Evolutionary conservation across 1,140 invertebrate genomes (phyloP).

Genomic region (Neodiprion virginianus): DNA sequence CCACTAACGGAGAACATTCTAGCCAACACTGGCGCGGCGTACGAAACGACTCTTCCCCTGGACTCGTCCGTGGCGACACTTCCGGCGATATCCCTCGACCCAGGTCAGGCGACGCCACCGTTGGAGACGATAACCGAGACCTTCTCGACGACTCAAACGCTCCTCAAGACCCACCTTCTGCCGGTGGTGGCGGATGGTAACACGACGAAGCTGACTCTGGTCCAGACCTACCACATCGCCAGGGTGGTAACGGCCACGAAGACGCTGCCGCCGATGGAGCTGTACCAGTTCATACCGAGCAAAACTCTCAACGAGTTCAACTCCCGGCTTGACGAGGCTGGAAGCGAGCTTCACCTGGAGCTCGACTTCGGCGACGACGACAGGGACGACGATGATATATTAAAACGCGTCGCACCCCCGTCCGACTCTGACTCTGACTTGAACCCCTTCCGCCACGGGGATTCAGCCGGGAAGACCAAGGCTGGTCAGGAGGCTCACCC

Average conservation of each 20-base stretch:
- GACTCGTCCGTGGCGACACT: conserved; percentile 83
- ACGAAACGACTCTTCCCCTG: conserved; percentile 73
- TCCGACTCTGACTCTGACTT: conserved; percentile 72
- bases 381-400: conserved; percentile 72
- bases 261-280: conserved; percentile 84
- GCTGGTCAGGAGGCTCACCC: conserved; percentile 36
- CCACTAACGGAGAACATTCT: conserved; percentile 87
- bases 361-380: conserved; percentile 84
- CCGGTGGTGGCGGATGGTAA: conserved; percentile 78
- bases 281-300: conserved; percentile 85
- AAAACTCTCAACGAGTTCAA: conserved; percentile 90
- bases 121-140: conserved; percentile 89
- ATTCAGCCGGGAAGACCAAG: conserved; percentile 64
- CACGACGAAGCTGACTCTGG: conserved; percentile 78
- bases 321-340: conserved; percentile 84
- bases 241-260: conserved; percentile 86
- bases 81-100: conserved; percentile 77
- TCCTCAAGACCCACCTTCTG: conserved; percentile 86
- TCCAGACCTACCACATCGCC: conserved; percentile 88
- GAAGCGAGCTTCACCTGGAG: conserved; percentile 84
- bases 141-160: conserved; percentile 86
- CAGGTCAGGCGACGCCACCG: conserved; percentile 78
- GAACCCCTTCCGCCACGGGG: conserved; percentile 64
- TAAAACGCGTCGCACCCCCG: conserved; percentile 66
- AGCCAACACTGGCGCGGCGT: conserved; percentile 76